Percentiles rank a stretch among this genome's conserved stretches.
Conservation (phyloP, 1,140 invertebrate species). For the Alviniconcha marisindica region DNA sequence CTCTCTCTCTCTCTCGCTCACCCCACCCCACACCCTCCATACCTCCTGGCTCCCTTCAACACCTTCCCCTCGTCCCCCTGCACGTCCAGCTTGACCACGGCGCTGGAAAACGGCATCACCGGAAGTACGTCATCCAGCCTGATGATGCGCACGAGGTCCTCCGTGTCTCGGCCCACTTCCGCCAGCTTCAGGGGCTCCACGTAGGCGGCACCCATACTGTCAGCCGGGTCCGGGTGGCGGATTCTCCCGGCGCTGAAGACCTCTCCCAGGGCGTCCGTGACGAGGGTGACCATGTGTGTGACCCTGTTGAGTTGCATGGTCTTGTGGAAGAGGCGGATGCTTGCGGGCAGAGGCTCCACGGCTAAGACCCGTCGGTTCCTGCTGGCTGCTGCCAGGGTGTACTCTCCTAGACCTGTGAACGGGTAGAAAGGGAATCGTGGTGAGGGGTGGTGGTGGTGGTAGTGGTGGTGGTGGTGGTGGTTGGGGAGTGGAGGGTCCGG, state of each 20-base stretch:
- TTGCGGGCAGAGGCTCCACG: slow-evolving; percentile 53
- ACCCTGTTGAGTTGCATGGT: slow-evolving; percentile 33
- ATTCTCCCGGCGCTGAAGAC: neutral
- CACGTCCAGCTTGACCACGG: slow-evolving; percentile 33
- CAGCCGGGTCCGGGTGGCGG: slow-evolving; percentile 9
- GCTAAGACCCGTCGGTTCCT: slow-evolving; percentile 55
- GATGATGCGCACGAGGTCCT: neutral
- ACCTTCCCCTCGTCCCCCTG: slow-evolving; percentile 17
- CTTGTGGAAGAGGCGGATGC: slow-evolving; percentile 17
- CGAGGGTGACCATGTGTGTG: slow-evolving; percentile 10
- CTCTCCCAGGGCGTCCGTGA: slow-evolving; percentile 25
- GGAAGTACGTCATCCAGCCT: slow-evolving; percentile 18
- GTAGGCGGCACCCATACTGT: slow-evolving; percentile 25
- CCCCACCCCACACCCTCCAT: too few relatives aligned
- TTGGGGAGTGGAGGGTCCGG: too few relatives aligned
- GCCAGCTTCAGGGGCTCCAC: neutral
- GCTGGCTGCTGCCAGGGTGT: slow-evolving; percentile 52
- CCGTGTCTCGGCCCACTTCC: neutral
- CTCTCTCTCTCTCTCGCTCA: too few relatives aligned
- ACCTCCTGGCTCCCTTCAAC: neutral
- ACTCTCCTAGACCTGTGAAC: slow-evolving; percentile 59
- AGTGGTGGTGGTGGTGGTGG: too few relatives aligned
- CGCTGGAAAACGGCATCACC: neutral
- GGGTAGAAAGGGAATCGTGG: too few relatives aligned
- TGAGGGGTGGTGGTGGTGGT: too few relatives aligned